These are phyloP conservation scores for Leptinotarsa undecemlineata DNA, from an alignment of 1,140 invertebrate species.

Conservation along the genomic window DNA sequence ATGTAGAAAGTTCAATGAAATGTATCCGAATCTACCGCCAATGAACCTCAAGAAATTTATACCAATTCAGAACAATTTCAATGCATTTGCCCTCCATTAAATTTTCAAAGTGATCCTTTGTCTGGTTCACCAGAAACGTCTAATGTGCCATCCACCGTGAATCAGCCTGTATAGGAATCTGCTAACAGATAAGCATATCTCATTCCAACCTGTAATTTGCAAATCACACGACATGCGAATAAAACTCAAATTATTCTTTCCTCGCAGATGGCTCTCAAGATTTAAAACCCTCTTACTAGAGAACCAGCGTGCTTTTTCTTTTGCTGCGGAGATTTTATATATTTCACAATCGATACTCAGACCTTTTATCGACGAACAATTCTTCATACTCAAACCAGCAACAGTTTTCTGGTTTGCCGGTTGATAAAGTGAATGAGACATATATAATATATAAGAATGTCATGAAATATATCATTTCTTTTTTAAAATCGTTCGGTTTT, in stretches of 20 bases:
- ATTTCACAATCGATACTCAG: neutral
- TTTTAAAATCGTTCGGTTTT: constrained; percentile 5
- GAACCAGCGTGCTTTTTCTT: neutral
- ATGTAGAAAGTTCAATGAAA: no score
- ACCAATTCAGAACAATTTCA: no score
- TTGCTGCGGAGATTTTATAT: neutral
- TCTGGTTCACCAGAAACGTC: no score
- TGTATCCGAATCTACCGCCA: no score
- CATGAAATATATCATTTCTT: constrained; percentile 17
- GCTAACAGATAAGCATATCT: neutral
- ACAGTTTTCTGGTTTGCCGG: constrained; percentile 18
- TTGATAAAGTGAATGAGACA: constrained; percentile 21
- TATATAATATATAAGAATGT: constrained; percentile 21
- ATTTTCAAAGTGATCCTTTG: no score
- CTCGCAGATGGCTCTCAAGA: neutral
- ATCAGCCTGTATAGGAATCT: no score
- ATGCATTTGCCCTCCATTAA: no score
- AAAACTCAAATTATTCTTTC: neutral
- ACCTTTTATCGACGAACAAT: constrained; percentile 14
- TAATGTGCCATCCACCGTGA: no score
- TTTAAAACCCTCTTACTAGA: neutral
- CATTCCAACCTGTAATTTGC: neutral
- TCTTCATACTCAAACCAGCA: constrained; percentile 10
- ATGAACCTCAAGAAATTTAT: no score
- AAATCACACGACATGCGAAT: neutral